phyloP scores from a whole-genome alignment of 2,888 invertebrate species.

The Ophion ventricosus region DNA sequence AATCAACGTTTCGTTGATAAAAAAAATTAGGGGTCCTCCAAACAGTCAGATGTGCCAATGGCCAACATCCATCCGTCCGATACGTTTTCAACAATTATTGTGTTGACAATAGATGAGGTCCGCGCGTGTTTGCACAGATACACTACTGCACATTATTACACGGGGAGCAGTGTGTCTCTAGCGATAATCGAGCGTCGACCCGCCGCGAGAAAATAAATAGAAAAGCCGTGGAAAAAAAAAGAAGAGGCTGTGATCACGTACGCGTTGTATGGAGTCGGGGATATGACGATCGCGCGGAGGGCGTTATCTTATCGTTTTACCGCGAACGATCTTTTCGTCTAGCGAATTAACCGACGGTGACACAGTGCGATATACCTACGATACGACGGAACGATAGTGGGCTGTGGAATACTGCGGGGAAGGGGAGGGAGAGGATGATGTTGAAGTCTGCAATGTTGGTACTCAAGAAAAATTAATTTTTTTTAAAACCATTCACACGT shows the following conservation, averaged over 20 bases:
- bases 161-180: background rate
- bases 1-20: background rate
- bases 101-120: no score
- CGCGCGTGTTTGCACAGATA: background rate
- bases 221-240: background rate
- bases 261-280: background rate
- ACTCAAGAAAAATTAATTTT: no score
- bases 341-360: background rate
- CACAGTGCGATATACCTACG: background rate
- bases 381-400: background rate
- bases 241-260: background rate
- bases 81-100: no score
- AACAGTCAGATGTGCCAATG: no score
- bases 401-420: no score
- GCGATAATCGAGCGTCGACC: constrained; percentile 61
- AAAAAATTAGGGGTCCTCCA: background rate
- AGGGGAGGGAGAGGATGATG: no score
- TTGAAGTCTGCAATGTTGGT: no score
- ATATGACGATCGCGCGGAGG: constrained; percentile 34
- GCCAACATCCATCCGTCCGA: no score
- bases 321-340: constrained; percentile 1
- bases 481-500: no score
- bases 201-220: constrained; percentile 33
- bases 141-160: constrained; percentile 15
- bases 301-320: constrained; percentile 48